Percentiles rank a stretch among this genome's conserved stretches.
phyloP scores from a whole-genome alignment of 2,113 vertebrate genomes.

The Pachypanchax playfairii region DNA sequence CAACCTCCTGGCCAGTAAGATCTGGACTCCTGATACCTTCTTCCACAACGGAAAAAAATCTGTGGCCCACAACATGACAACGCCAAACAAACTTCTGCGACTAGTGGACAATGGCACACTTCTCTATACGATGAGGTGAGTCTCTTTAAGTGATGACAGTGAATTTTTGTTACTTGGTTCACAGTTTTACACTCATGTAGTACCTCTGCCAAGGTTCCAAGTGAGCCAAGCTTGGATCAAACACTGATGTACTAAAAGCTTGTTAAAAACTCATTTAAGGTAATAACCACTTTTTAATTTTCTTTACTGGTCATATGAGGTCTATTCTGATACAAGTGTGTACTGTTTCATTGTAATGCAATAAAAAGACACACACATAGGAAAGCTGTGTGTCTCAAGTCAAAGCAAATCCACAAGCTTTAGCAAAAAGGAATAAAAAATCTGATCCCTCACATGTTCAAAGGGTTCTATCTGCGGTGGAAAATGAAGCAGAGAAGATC shows the following conservation, averaged over 20 bases:
- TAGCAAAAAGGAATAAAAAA: too few species aligned
- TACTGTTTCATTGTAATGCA: neutral
- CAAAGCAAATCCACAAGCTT: neutral
- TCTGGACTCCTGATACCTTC: slow-evolving; percentile 87
- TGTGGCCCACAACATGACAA: slow-evolving; percentile 87
- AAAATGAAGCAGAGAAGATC: slow-evolving; percentile 1
- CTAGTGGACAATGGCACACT: slow-evolving; percentile 84
- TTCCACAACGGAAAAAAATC: slow-evolving; percentile 87
- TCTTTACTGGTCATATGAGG: neutral
- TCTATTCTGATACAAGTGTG: neutral
- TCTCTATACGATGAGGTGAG: slow-evolving; percentile 85
- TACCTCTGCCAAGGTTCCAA: neutral
- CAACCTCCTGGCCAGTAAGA: slow-evolving; percentile 85
- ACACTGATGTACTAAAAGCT: neutral
- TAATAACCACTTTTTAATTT: neutral
- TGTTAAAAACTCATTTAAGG: neutral
- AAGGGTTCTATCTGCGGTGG: neutral
- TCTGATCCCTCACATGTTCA: neutral
- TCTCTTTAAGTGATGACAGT: neutral
- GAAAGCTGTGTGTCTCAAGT: neutral
- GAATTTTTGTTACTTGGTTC: neutral
- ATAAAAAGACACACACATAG: neutral
- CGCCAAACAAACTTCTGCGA: slow-evolving; percentile 83
- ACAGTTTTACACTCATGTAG: neutral
- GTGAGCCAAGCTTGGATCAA: neutral